Base-by-base conservation (phyloP, 1,140 invertebrate genomes). In the Sinella curviseta region DNA sequence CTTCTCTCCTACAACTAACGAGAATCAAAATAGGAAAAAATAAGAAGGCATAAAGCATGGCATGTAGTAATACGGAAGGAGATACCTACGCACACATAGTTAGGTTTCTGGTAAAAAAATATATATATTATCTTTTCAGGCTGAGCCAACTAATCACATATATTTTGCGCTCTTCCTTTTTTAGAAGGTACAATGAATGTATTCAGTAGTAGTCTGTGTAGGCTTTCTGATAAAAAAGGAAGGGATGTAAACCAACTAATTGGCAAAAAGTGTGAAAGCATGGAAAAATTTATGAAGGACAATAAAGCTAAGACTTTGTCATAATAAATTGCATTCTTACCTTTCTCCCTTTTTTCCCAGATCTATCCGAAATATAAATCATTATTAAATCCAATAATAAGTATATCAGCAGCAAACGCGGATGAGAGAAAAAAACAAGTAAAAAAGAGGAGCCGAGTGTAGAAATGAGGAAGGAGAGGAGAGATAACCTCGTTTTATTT, bases 321-420 rank as follows among this genome's bases (percentile, higher is more conserved):
- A 70, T 70, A 70, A 70, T 70, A 70, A 70, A 70, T 70, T 70
- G 65, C 65, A 70, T 70, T 70, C 65, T 70, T 70, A 70, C 65
- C 65, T 70, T 70, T 70, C 30, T 14, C 65, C 31, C n/a, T 70
- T 70, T 70, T n/a, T n/a, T n/a, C n/a, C n/a, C 12, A 70, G 65
- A 31, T 70, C 65, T 30, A 70, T 70, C 65, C 65, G n/a, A 70
- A 70, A 33, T 14, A 70, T 33, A 70, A 70, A 70, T 70, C 65
- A 70, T 70, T 48, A 33, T 33, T 70, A 70, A 70, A 70, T 70
- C 65, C 65, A 70, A 70, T 70, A 30, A 70, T 70, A 8, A 70
- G 65, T 33, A 33, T 8, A 60, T 48, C 39, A 48, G 39, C 8
- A 48, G 20, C 39, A 8, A 48, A 20, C 39, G 20, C n/a, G n/a